phyloP scores from a whole-genome alignment of 2,113 vertebrate genomes.

The Antechinus flavipes region DNA sequence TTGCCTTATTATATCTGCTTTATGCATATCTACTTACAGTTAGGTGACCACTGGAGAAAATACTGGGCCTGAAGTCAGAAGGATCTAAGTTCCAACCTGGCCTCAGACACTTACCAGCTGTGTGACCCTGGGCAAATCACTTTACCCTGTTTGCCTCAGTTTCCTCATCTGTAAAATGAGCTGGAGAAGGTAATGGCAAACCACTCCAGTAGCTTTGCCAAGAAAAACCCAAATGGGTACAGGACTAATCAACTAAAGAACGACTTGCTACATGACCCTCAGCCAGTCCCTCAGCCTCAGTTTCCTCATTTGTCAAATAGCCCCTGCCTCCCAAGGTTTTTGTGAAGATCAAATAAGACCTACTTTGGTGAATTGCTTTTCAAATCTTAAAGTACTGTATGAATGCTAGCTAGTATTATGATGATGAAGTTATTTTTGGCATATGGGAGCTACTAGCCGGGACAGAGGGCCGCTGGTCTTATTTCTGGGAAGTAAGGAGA shows the following conservation, averaged over 20 bases:
- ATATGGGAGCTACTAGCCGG: neutral
- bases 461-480: neutral
- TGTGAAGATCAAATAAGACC: slow-evolving; percentile 13
- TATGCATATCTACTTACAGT: neutral
- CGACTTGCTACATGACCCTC: neutral
- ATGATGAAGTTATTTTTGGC: neutral
- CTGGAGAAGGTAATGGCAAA: neutral
- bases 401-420: neutral
- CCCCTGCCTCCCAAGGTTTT: neutral
- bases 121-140: neutral
- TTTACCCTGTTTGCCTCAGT: neutral
- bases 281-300: slow-evolving; percentile 9
- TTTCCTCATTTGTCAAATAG: slow-evolving; percentile 40
- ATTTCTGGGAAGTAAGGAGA: neutral
- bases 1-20: no score
- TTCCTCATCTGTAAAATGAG: neutral
- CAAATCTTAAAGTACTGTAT: neutral
- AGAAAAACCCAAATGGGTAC: neutral
- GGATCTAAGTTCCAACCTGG: neutral
- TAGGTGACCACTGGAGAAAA: neutral
- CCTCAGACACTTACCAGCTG: neutral
- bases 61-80: neutral
- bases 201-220: neutral
- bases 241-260: neutral
- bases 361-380: slow-evolving; percentile 27